phyloP scores from a whole-genome alignment of 2,888 invertebrate species.

The Sclerodermus sp. region DNA sequence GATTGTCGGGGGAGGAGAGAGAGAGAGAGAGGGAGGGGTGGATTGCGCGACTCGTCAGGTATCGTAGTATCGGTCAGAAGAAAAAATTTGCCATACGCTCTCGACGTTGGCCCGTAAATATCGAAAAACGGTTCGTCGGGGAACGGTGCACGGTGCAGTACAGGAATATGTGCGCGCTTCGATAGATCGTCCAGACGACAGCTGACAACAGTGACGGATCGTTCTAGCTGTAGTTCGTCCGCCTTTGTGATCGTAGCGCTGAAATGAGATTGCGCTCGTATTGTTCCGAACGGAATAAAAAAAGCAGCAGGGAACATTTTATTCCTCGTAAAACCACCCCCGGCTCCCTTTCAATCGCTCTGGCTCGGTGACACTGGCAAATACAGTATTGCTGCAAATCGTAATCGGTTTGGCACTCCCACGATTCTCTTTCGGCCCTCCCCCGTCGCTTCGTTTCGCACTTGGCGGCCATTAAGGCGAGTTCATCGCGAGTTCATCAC shows the following conservation, averaged over 20 bases:
- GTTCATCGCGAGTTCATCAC: too few species aligned
- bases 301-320: constrained; percentile 2
- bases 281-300: neutral
- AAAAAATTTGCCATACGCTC: too few species aligned
- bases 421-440: too few species aligned
- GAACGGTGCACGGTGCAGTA: neutral
- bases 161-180: constrained; percentile 1
- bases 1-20: too few species aligned
- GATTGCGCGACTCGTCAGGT: too few species aligned
- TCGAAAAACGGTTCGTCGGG: constrained; percentile 12
- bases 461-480: too few species aligned
- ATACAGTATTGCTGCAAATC: too few species aligned
- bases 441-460: too few species aligned
- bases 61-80: too few species aligned
- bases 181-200: constrained; percentile 12
- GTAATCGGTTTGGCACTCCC: too few species aligned
- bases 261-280: constrained; percentile 10
- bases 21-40: too few species aligned
- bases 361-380: neutral
- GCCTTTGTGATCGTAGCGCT: neutral
- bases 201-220: constrained; percentile 18
- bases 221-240: neutral
- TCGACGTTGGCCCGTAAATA: constrained; percentile 8
- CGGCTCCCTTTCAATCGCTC: neutral
- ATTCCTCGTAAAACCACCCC: constrained; percentile 1